Evolutionary conservation across 53 echinoderm and acorn worm species (phyloP), one percentile per base, ranked within the genome.

Genomic region (Apostichopus leukothele): DNA sequence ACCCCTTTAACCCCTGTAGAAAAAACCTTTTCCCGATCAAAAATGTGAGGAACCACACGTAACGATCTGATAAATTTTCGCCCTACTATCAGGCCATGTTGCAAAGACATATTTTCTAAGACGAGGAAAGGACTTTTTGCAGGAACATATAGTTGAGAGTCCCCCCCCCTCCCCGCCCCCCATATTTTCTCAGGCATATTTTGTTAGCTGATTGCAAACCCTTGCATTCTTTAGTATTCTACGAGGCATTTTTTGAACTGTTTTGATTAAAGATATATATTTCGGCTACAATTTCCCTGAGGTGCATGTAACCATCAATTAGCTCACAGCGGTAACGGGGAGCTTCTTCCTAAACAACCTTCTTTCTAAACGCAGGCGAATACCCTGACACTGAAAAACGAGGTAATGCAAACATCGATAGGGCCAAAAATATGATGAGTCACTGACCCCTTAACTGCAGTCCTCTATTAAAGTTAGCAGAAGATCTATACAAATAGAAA

Each of bases 381-480:
- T 79, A 19, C 79, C 53, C 79, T 9, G 79, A 52, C 52, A 79
- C 79, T 19, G n/a, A 51, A 79, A 51, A 79, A 79, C 0, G 79
- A 79, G 79, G 79, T 51, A 52, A 51, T 51, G 13, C 51, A 79
- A 79, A 79, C 79, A 79, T 19, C 79, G 18, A 10, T 19, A 79
- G 79, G 79, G 79, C 39, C 52, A 79, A 51, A 7, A 51, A 79
- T 51, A n/a, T 53, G 79, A 51, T 79, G 79, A 53, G 79, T 79
- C 50, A 79, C 53, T 79, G 79, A 51, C 79, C 79, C 39, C 39
- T 39, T 39, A 39, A 39, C 39, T 39, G 39, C 39, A 39, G 39
- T 39, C 39, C 39, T 39, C 39, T 39, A 39, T 39, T 39, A 39
- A 39, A 39, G 39, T 39, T 39, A 39, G 39, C 39, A 39, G 39